These are phyloP conservation scores for Leiothrix lutea DNA, from an alignment of 2,113 vertebrate species.

Conservation along the genomic window DNA sequence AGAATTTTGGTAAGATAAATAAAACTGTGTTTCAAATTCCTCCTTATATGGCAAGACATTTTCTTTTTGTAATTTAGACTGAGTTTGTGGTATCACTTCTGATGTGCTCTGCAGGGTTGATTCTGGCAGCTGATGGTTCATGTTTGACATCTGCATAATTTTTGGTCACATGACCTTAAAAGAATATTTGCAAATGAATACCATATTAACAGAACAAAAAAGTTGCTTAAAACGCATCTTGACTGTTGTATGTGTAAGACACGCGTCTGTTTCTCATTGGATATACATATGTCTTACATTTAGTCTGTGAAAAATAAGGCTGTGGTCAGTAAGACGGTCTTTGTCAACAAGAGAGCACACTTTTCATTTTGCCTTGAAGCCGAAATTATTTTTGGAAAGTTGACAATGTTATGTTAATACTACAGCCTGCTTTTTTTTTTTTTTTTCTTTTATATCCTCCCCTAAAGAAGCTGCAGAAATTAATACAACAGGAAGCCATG, in stretches of 20 bases:
- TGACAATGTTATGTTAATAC: neutral
- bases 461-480: neutral
- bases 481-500: neutral
- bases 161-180: neutral
- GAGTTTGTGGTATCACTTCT: neutral
- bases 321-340: neutral
- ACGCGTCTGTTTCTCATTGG: neutral
- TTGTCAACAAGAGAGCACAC: neutral
- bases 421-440: neutral
- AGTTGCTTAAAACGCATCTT: neutral
- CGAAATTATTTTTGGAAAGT: neutral
- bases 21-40: neutral
- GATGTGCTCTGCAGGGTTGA: neutral
- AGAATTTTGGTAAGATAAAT: neutral
- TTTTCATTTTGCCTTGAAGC: neutral
- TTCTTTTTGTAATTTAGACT: neutral
- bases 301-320: neutral
- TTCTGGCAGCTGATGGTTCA: neutral
- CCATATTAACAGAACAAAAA: neutral
- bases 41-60: neutral
- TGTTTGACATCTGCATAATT: neutral
- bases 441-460: neutral
- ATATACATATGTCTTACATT: neutral
- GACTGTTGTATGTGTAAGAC: neutral
- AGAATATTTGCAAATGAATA: neutral